Evolutionary conservation across 2,113 vertebrate species (phyloP).

Genomic region (Paradisaea rubra): DNA sequence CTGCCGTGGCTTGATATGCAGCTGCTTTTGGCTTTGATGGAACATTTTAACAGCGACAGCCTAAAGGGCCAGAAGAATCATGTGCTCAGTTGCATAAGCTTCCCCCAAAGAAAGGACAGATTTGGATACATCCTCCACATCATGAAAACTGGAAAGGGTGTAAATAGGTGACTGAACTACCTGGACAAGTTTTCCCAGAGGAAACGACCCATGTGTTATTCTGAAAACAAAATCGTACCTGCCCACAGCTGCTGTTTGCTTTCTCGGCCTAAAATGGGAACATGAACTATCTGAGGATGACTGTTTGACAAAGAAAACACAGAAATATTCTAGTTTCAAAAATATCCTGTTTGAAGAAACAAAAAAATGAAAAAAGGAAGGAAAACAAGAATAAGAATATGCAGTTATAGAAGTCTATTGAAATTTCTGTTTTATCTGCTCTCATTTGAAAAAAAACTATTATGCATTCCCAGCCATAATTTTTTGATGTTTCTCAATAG

Average conservation of each 20-base stretch:
- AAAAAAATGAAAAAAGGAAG: not conserved
- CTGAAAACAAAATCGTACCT: not conserved
- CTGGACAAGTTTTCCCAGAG: not conserved
- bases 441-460: not conserved
- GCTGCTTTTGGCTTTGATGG: not conserved
- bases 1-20: not conserved
- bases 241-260: not conserved
- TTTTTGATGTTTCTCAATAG: conserved; percentile 21
- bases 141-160: not conserved
- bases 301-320: not conserved
- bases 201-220: not conserved
- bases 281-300: not conserved
- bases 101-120: not conserved
- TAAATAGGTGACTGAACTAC: not conserved
- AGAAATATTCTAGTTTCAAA: not conserved
- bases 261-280: not conserved
- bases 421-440: not conserved
- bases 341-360: not conserved
- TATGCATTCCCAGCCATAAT: not conserved
- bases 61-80: not conserved
- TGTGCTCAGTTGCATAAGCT: not conserved
- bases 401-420: not conserved
- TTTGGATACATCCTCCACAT: not conserved
- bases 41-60: not conserved
- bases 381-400: not conserved